Base-by-base conservation (phyloP, 2,888 invertebrate species). In the Lochmaea capreae region DNA sequence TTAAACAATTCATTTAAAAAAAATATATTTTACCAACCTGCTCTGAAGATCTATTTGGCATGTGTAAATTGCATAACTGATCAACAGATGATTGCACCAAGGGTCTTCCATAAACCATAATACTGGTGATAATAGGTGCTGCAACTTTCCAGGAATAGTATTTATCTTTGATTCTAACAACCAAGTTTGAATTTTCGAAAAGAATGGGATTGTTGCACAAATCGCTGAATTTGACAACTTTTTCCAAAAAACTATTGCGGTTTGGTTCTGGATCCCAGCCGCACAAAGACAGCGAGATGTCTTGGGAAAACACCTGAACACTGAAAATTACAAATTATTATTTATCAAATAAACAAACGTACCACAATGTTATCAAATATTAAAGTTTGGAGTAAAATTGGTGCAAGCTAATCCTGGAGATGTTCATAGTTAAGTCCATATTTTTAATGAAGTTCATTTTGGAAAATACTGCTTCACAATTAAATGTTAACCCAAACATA, bases 81-180 rank as follows among this genome's bases (percentile, higher is more conserved):
- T 88, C 88, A 4, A 88, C 81, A 16, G 87, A 86, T 14, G 86
- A 84, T 85, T 91, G 91, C 74, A 97, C 94, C 82, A 98, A 89
- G 72, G 95, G 93, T 82, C 96, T 92, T 84, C 96, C 93, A 89
- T 95, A 98, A 80, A 94, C 93, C 77, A 96, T 91, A 79, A 95
- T 90, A 79, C 96, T 95, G 84, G 97, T 92, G 82, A 99, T 91
- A 84, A 97, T 92, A 59, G 98, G 96, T 75, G 95, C 94, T 80
- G 98, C 98, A 80, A 94, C 93, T 80, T 93, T 90, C 97, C 97
- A 98, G 83, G 94, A 95, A 89, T 95, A 94, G 88, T 93, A 95
- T 89, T 97, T 95, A 82, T 94, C 94, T 84, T 93, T 93, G 77
- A 97, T 91, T 83, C 95, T 92, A 81, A 97, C 93, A 77, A 97